Percentiles rank a stretch among this genome's conserved stretches.
These are phyloP conservation scores for Pithys albifrons DNA, from an alignment of 2,113 vertebrate genomes.

Conservation along the genomic window DNA sequence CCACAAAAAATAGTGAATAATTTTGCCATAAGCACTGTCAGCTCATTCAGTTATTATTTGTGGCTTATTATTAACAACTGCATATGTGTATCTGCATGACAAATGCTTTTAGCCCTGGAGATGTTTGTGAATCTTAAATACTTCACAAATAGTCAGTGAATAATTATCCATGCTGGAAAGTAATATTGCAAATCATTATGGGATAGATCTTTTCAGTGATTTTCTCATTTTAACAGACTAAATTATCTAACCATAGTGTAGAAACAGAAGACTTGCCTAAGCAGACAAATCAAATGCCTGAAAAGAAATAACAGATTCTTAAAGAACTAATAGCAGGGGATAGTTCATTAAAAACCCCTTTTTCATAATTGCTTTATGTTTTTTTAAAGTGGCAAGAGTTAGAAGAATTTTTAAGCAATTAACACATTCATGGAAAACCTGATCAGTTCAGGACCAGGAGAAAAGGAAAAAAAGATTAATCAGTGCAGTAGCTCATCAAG, in stretches of 20 bases:
- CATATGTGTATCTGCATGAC: neutral
- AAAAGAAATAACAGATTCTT: neutral
- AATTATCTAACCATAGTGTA: neutral
- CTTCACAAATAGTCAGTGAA: neutral
- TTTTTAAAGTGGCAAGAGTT: neutral
- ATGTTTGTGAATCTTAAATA: constrained; percentile 12
- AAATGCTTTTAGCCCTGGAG: neutral
- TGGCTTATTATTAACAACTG: neutral
- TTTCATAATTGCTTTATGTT: neutral
- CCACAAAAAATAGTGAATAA: neutral
- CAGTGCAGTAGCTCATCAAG: neutral
- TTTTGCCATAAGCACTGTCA: neutral
- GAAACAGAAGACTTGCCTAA: neutral
- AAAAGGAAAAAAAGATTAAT: neutral
- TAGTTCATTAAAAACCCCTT: neutral
- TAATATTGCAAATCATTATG: neutral
- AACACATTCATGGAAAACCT: neutral
- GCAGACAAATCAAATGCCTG: neutral
- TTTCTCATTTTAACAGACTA: neutral
- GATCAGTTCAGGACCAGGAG: neutral
- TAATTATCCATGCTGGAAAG: constrained; percentile 14
- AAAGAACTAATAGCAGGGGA: neutral
- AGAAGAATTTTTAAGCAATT: neutral
- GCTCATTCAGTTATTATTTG: constrained; percentile 5
- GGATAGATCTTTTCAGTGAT: neutral